Evolutionary conservation across 1,140 invertebrate species (phyloP).

Genomic region (Orussus abietinus): DNA sequence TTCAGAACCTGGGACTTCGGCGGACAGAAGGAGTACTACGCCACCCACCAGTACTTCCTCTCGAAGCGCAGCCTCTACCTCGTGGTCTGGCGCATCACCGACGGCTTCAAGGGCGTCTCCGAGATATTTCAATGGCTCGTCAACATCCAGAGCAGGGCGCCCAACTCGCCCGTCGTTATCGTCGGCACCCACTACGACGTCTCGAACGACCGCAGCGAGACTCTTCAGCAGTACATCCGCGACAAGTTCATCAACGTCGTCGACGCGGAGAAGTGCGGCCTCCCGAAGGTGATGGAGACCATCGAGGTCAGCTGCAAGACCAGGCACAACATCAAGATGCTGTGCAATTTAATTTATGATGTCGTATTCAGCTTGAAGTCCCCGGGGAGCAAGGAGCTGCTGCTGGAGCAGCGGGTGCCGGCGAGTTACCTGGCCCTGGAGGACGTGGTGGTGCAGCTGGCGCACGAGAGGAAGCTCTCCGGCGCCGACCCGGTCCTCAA

Average conservation of each 20-base stretch:
- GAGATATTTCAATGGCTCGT: constrained; percentile 93
- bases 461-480: constrained; percentile 63
- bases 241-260: constrained; percentile 89
- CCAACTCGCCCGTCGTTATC: constrained; percentile 91
- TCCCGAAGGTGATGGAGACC: constrained; percentile 89
- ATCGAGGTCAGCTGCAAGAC: constrained; percentile 91
- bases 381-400: constrained; percentile 85
- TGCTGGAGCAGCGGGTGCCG: constrained; percentile 92
- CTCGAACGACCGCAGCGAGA: constrained; percentile 72
- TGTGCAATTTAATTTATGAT: constrained; percentile 92
- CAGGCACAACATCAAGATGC: constrained; percentile 83
- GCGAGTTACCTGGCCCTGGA: constrained; percentile 93
- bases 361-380: constrained; percentile 86
- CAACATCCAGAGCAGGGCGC: constrained; percentile 90
- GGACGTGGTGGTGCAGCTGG: constrained; percentile 81
- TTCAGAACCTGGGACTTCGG: constrained; percentile 99
- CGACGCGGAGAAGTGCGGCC: constrained; percentile 92
- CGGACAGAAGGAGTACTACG: constrained; percentile 95
- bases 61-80: constrained; percentile 93
- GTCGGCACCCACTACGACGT: constrained; percentile 94
- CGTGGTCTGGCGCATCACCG: constrained; percentile 92
- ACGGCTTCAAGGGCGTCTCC: constrained; percentile 86
- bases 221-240: constrained; percentile 83
- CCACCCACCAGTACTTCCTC: constrained; percentile 97
- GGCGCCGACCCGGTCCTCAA: constrained; percentile 84